These are phyloP conservation scores for Ailurus styani DNA, from an alignment of 2,113 vertebrate species.

Conservation along the genomic window DNA sequence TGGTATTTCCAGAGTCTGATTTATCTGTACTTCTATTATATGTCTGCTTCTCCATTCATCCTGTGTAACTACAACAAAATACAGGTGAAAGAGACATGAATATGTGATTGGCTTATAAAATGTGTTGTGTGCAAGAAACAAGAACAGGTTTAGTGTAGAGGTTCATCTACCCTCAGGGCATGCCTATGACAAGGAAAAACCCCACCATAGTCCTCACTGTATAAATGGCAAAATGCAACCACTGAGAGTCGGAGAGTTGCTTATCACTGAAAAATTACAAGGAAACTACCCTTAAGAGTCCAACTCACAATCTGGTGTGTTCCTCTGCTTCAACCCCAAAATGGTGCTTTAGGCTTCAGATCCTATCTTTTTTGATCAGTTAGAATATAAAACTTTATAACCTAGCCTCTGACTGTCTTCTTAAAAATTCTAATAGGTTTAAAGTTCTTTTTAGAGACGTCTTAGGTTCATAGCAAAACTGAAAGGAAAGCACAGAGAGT, in stretches of 20 bases:
- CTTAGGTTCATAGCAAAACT: neutral
- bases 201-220: neutral
- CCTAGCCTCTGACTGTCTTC: neutral
- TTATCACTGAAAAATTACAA: neutral
- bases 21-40: constrained; percentile 70
- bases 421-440: neutral
- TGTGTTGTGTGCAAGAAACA: neutral
- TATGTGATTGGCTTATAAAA: neutral
- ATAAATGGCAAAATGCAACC: neutral
- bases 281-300: neutral
- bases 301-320: neutral
- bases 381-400: neutral
- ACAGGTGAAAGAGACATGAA: neutral
- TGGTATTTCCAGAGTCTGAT: constrained; percentile 79
- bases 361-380: neutral
- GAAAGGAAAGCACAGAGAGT: neutral
- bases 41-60: constrained; percentile 59
- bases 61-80: constrained; percentile 59
- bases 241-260: neutral
- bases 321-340: neutral
- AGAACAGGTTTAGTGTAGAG: neutral
- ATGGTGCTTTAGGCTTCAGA: neutral
- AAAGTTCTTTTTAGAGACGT: neutral
- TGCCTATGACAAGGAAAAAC: neutral
- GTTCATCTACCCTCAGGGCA: neutral